Base-by-base conservation (phyloP, 2,888 invertebrate genomes). In the Ophion obscuratus region DNA sequence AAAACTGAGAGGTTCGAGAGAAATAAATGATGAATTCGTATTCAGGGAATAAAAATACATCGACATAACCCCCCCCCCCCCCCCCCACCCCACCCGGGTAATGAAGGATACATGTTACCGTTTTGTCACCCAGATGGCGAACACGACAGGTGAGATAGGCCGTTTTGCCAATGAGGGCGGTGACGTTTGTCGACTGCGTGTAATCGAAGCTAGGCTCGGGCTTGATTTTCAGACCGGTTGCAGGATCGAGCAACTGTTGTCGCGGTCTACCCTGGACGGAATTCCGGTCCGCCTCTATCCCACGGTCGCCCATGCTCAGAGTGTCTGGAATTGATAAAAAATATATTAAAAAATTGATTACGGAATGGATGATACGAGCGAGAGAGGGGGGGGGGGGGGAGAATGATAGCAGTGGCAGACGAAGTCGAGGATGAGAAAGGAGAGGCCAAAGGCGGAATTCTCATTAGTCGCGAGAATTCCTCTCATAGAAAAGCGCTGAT, bases 71-170 rank as follows among this genome's bases (percentile, higher is more conserved):
- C 6, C 6, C 6, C 36, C 0, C 4, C 0, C 4, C 6, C 6
- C 6, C 9, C 9, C 40, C 6, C 0, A 5, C 4, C 53, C 14
- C 4, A 4, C 47, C 10, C 1, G 3, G 14, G 4, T 17, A 53
- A 17, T 17, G 5, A 17, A 53, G 17, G 14, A 53, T 14, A 17
- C 36, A 4, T n/a, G 77, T 64, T 90, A 93, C 94, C 88, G 93
- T 93, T 89, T 93, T 94, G 88, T 94, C 92, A 76, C 92, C 94
- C 71, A 94, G 91, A 89, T 94, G 92, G 81, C 93, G 92, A 68
- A 94, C 94, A 78, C 93, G 91, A 82, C 94, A 94, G 62, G 94
- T 93, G 79, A 94, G 92, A 88, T 94, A 94, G 88, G 94, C 93
- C 84, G 92, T 90, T 89, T 94, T 93, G n/a, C 93, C 94, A 59